Base-by-base conservation (phyloP, 2,797 vertebrate genomes). In the Ficedula albicollis region DNA sequence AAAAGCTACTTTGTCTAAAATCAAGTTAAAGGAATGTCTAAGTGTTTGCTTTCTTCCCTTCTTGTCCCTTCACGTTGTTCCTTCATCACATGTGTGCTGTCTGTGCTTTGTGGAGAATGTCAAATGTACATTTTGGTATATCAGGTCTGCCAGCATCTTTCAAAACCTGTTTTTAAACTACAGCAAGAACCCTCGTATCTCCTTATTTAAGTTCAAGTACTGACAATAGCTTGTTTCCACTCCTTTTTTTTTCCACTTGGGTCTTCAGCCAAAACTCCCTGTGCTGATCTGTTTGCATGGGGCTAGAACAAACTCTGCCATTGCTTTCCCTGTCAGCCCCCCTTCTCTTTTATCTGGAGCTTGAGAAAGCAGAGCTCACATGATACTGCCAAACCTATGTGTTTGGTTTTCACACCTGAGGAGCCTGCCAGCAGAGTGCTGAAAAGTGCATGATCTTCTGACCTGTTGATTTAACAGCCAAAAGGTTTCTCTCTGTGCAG, bases 361-460 rank as follows among this genome's bases (percentile, higher is more conserved):
- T 69, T 66, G 51, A 86, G 70, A 94, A 94, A 56, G 55, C 63
- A 79, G 38, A 93, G 84, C 54, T 89, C 72, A 68, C 44, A 7
- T 27, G 62, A 56, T 14, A 20, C 59, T 95, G 70, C 92, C 80
- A 90, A 46, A 51, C 69, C 66, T 21, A 3, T 1, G 12, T 67
- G 75, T 63, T 92, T 56, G 64, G 46, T 58, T 91, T 95, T 93
- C 46, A 7, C 72, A 84, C 89, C 73, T 72, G 75, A 96, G 75
- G 78, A 84, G 66, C 66, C 41, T 91, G 76, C 80, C 69, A 92
- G 44, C 43, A 49, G 34, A 23, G 51, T 34, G 39, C 68, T 89
- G 90, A 48, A 87, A 91, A 88, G 62, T 41, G 51, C 66, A 73
- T 66, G 34, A 43, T 86, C 76, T 82, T 67, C 51, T 91, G 83